These are phyloP conservation scores for Melanostoma mellinum DNA, from an alignment of 2,888 invertebrate species.

Conservation along the genomic window DNA sequence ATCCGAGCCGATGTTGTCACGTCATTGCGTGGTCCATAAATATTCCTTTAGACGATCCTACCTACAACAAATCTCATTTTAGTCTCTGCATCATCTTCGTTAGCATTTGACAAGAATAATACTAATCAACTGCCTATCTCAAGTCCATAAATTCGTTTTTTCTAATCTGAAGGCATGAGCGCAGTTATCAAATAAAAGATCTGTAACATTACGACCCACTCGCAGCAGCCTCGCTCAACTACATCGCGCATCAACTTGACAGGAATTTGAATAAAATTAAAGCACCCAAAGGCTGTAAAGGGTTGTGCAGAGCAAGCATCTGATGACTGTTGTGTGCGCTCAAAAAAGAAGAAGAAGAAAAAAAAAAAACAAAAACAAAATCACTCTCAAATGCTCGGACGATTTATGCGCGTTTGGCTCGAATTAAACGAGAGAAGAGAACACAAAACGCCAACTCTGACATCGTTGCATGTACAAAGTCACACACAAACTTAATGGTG, in stretches of 20 bases:
- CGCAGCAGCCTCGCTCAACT: slow-evolving; percentile 27
- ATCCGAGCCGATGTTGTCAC: slow-evolving; percentile 32
- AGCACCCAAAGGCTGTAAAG: slow-evolving; percentile 40
- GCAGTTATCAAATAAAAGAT: slow-evolving; percentile 53
- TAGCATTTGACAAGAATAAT: slow-evolving; percentile 60
- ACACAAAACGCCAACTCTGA: slow-evolving; percentile 68
- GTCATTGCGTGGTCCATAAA: slow-evolving; percentile 38
- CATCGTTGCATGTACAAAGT: slow-evolving; percentile 33
- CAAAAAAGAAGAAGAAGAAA: neutral
- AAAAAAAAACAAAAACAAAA: slow-evolving; percentile 18
- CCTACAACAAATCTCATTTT: slow-evolving; percentile 34
- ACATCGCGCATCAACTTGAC: slow-evolving; percentile 47
- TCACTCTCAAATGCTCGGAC: slow-evolving; percentile 45
- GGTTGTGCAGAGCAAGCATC: slow-evolving; percentile 24
- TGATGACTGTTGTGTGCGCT: slow-evolving; percentile 1
- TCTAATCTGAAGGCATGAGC: slow-evolving; percentile 45
- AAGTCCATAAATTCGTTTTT: slow-evolving; percentile 61
- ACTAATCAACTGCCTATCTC: slow-evolving; percentile 67
- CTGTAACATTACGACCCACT: slow-evolving; percentile 69
- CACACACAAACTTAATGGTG: slow-evolving; percentile 30
- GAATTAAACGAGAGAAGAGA: slow-evolving; percentile 58
- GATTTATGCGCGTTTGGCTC: slow-evolving; percentile 58
- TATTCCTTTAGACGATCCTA: slow-evolving; percentile 21
- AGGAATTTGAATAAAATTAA: slow-evolving; percentile 66
- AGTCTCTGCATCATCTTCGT: slow-evolving; percentile 40